Percentiles rank a stretch among this genome's conserved stretches.
phyloP scores from a whole-genome alignment of 1,140 invertebrate species.

The Whitmania pigra region DNA sequence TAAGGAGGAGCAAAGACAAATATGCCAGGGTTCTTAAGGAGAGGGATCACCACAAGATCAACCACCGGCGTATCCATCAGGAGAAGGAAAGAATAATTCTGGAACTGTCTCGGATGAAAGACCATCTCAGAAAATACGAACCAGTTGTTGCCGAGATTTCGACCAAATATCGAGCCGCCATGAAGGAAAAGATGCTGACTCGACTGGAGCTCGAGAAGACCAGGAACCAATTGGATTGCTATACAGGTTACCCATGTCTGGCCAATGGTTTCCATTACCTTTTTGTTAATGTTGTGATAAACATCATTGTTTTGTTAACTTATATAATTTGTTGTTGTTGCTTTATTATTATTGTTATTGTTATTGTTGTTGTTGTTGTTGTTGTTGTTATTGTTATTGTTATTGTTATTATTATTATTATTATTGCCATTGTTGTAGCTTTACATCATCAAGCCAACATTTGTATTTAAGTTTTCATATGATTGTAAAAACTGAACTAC shows the following conservation, averaged over 20 bases:
- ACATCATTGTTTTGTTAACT: too few species aligned
- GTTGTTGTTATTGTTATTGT: too few species aligned
- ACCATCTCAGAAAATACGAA: slow-evolving; percentile 39
- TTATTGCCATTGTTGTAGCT: too few species aligned
- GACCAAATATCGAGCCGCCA: slow-evolving; percentile 38
- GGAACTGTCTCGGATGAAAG: slow-evolving; percentile 40
- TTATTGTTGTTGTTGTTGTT: too few species aligned
- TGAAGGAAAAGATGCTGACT: slow-evolving; percentile 39
- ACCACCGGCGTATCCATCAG: slow-evolving; percentile 42
- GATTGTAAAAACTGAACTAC: too few species aligned
- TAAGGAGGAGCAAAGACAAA: slow-evolving; percentile 41
- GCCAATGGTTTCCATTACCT: neutral
- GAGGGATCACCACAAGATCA: slow-evolving; percentile 43
- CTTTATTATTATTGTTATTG: too few species aligned
- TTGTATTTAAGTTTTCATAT: too few species aligned
- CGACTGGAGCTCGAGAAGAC: slow-evolving; percentile 32
- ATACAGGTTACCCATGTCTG: neutral
- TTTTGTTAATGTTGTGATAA: neutral
- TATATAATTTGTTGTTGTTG: too few species aligned
- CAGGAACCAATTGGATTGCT: neutral
- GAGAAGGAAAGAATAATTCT: slow-evolving; percentile 42
- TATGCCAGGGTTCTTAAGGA: slow-evolving; percentile 42
- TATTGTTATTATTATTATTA: too few species aligned
- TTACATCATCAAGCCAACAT: too few species aligned
- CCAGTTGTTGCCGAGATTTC: slow-evolving; percentile 37